Conservation (phyloP, 2,888 invertebrate species). For the Ormia ochracea region DNA sequence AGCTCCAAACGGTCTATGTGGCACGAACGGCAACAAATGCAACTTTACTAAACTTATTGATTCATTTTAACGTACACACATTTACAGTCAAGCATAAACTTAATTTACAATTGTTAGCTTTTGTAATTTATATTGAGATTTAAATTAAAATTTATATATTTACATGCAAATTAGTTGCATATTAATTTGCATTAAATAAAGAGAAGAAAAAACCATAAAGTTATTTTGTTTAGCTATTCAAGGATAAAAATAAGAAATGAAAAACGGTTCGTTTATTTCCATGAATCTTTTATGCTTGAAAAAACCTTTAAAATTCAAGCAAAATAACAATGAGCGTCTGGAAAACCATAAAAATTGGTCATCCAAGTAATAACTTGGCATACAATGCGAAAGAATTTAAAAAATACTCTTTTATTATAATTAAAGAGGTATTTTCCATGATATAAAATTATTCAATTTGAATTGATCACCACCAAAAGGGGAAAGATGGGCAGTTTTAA, state of each 20-base stretch:
- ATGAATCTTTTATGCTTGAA: conserved; percentile 39
- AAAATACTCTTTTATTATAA: no score
- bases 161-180: background rate
- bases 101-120: conserved; percentile 45
- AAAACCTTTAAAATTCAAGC: background rate
- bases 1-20: background rate
- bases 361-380: no score
- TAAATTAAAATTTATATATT: conserved; percentile 23
- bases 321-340: background rate
- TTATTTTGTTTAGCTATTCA: background rate
- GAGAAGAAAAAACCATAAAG: conserved; percentile 63
- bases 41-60: conserved; percentile 67
- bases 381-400: no score
- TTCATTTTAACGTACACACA: conserved; percentile 70
- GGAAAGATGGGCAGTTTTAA: no score
- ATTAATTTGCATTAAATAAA: conserved; percentile 48
- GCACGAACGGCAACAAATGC: conserved; percentile 33
- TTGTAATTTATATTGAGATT: conserved; percentile 58
- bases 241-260: background rate
- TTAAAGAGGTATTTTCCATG: no score
- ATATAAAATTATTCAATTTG: no score
- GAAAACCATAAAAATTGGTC: background rate
- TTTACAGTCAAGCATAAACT: no score
- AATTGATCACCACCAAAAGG: no score
- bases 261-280: conserved; percentile 5